A percentile compares a stretch with the other conserved stretches of the same genome.
Conservation (phyloP, 2,797 vertebrate species). For the Thripadectes ignobilis region DNA sequence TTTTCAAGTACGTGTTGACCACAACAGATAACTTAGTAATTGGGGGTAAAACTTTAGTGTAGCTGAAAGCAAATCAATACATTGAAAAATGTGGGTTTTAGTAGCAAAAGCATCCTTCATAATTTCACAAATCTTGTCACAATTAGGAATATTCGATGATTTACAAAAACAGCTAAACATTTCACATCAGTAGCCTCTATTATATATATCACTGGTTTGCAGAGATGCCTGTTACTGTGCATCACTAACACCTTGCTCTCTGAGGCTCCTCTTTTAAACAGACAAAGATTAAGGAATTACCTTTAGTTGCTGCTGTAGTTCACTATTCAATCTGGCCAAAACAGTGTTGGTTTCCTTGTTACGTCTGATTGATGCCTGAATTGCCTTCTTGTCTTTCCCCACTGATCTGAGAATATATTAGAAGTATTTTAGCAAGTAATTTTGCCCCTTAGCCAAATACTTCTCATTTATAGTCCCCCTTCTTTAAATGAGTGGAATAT, state of each 20-base stretch:
- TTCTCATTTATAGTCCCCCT: neutral
- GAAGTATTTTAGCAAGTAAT: neutral
- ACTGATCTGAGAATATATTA: slow-evolving; percentile 84
- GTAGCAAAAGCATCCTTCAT: neutral
- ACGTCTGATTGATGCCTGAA: slow-evolving; percentile 98
- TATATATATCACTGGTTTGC: neutral
- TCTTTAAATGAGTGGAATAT: neutral
- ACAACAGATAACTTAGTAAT: neutral
- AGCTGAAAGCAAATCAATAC: neutral
- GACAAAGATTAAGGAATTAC: slow-evolving; percentile 65
- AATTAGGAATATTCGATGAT: neutral
- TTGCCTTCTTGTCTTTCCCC: slow-evolving; percentile 98
- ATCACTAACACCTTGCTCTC: neutral
- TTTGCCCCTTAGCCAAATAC: neutral
- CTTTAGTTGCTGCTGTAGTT: slow-evolving; percentile 97
- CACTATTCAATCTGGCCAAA: slow-evolving; percentile 96
- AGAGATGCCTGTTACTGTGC: neutral
- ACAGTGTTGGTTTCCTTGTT: slow-evolving; percentile 99
- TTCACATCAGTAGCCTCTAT: neutral
- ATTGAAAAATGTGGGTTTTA: neutral
- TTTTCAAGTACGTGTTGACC: neutral
- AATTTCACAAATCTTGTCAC: neutral
- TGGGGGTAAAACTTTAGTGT: neutral
- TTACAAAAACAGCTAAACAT: neutral
- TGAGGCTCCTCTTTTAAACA: neutral